Base-by-base conservation (phyloP, 2,113 vertebrate species). In the Empidonax traillii region DNA sequence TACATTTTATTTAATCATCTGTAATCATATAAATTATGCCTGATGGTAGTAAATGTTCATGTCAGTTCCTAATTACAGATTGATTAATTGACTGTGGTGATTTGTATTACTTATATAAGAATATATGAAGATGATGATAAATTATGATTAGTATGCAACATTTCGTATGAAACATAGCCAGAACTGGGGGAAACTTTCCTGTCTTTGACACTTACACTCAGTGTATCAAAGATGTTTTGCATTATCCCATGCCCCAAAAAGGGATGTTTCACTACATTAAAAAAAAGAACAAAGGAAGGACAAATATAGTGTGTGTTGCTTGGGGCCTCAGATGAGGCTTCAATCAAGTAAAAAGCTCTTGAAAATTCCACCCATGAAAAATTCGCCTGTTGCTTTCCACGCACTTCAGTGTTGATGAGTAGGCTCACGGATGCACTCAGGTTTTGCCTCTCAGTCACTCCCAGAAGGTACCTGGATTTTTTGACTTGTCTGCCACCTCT, bases 1-100 rank as follows among this genome's bases (percentile, higher is more conserved):
- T 98, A 98, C 98, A 96, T 98, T 98, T 98, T 98, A 98, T 98
- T 98, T 98, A 98, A 98, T 98, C 98, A 98, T 98, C 97, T 97
- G 97, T 98, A 98, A 98, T 98, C 98, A 98, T 98, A 98, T 96
- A 98, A 98, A 98, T 98, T 98, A 98, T 98, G 98, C 97, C 97
- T 98, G 98, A 98, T 98, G 97, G 98, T 98, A 98, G 98, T 98
- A 98, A 98, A 98, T 98, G 98, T 95, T 98, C 94, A 0, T 98
- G 98, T 98, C 98, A 97, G 96, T 95, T 98, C 97, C 97, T 98
- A 98, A 98, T 98, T 98, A 97, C 97, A 97, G 93, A 97, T 96
- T 98, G 98, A 98, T 98, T 98, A 98, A 98, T 98, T 98, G 97
- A 83, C 95, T 89, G 79, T 68, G 85, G 90, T 94, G 97, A 97